Evolutionary conservation across 1,140 invertebrate genomes (phyloP).

Genomic region (Apis dorsata): DNA sequence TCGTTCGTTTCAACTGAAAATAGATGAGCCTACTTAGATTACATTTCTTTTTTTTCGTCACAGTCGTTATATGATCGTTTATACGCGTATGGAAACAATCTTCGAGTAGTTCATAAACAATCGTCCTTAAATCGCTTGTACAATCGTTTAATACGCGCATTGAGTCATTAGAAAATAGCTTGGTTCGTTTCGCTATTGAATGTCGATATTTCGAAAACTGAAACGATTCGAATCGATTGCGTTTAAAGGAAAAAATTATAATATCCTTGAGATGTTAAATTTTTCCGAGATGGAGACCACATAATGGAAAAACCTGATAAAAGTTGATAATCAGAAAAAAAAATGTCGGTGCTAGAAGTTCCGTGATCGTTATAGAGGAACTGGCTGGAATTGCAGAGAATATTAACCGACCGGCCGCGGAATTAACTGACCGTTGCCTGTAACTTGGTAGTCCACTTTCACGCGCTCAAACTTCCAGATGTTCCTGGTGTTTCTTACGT

Average conservation of each 20-base stretch:
- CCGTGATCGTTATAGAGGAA: constrained; percentile 34
- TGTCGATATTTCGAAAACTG: background rate
- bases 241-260: background rate
- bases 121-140: background rate
- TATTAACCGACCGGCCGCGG: constrained; percentile 70
- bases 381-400: constrained; percentile 62
- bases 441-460: constrained; percentile 73
- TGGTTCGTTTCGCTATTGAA: background rate
- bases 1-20: background rate
- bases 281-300: background rate
- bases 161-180: background rate
- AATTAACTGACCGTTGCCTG: constrained; percentile 76
- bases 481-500: constrained; percentile 72
- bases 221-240: background rate
- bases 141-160: background rate
- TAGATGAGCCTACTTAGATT: constrained; percentile 17
- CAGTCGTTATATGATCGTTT: background rate
- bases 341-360: constrained; percentile 4
- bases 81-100: no score
- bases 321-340: background rate
- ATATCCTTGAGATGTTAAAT: background rate
- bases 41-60: background rate
- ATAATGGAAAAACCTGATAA: background rate
- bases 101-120: background rate
- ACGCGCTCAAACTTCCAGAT: constrained; percentile 73